phyloP scores from a whole-genome alignment of 2,797 vertebrate species.

The Thalassophryne amazonica region DNA sequence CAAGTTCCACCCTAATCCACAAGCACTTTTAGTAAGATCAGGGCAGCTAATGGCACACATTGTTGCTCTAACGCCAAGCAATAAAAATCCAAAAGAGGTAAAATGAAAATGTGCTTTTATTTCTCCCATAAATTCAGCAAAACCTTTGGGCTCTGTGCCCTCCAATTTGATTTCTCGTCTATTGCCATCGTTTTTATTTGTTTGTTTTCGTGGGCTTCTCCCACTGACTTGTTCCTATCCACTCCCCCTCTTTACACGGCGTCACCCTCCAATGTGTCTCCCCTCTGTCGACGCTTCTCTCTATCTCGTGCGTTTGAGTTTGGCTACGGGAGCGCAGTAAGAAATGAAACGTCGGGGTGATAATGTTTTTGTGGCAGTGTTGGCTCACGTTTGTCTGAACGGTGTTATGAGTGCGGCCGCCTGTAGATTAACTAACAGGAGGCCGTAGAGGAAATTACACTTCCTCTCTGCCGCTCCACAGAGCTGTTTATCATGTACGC shows the following conservation, averaged over 20 bases:
- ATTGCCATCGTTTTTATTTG: constrained; percentile 48
- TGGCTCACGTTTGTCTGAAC: constrained; percentile 69
- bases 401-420: constrained; percentile 75
- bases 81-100: constrained; percentile 46
- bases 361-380: constrained; percentile 71
- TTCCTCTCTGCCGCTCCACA: constrained; percentile 69
- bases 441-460: constrained; percentile 77
- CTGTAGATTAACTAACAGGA: constrained; percentile 77
- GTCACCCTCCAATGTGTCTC: not conserved
- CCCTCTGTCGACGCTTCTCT: constrained; percentile 13
- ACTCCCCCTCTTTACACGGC: not conserved
- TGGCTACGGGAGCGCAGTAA: constrained; percentile 52
- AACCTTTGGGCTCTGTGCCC: constrained; percentile 36
- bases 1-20: constrained; percentile 52
- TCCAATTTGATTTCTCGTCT: constrained; percentile 33
- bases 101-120: constrained; percentile 27
- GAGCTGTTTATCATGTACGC: constrained; percentile 74
- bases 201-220: constrained; percentile 41
- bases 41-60: constrained; percentile 39
- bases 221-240: constrained; percentile 43
- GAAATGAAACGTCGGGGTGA: constrained; percentile 73
- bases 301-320: constrained; percentile 20
- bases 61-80: constrained; percentile 26
- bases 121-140: constrained; percentile 18
- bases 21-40: constrained; percentile 55